Base-by-base conservation (phyloP, 2,888 invertebrate genomes). In the Agonopterix subpropinquella region DNA sequence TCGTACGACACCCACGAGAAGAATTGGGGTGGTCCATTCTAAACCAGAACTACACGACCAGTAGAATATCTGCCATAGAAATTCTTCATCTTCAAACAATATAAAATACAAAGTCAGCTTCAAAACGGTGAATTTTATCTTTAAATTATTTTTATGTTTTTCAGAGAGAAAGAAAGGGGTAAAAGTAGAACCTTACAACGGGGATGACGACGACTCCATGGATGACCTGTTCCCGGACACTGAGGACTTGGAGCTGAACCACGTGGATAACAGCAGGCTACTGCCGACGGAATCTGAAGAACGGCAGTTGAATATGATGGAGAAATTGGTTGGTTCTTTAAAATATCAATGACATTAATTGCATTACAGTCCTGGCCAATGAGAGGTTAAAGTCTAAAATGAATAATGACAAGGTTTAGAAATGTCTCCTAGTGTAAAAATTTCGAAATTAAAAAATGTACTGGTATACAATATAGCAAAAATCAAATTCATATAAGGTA, bases 231-330 rank as follows among this genome's bases (percentile, higher is more conserved):
- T 68, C 36, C 61, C 59, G 8, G 73, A 75, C 47, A 63, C 70
- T 37, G 70, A 65, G 49, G 71, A 70, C 13, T 54, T 58, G 13
- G 49, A 58, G 15, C 53, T 59, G 44, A 64, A 57, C 43, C 59
- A 65, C 1, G 37, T 55, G 2, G 70, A 73, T 9, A 61, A 52
- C 43, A 57, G 46, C 45, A 64, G 55, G 50, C 45, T 63, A 5
- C 48, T 64, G 11, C 50, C 64, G 4, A 64, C 67, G 8, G 80
- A 77, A 49, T 50, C 64, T 44, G 84, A 85, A 39, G 77, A 80
- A 36, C 62, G 69, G 8, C 77, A 82, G 42, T 54, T 80, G 10
- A 70, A 59, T 47, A 66, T 81, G 53, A 77, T 84, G 65, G 82
- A 83, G 50, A 82, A 82, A 63, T 63, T 85, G 73, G 84, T 83